Evolutionary conservation across 2,797 vertebrate genomes (phyloP), one percentile per base, ranked within the genome.

Genomic region (Cuniculus paca): DNA sequence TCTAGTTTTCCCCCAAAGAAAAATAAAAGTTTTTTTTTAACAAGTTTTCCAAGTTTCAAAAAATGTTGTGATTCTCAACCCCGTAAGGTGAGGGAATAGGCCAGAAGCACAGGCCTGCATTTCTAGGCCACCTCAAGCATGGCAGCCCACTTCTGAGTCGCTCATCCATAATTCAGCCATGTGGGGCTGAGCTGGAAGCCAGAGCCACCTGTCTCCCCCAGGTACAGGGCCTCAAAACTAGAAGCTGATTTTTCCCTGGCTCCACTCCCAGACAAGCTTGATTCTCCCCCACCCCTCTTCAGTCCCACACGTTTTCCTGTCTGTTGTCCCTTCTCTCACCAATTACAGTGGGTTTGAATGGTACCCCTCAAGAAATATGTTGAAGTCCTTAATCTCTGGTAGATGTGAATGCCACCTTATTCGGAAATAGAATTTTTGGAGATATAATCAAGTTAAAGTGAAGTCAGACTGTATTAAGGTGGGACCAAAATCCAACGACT

Each of bases 31-130:
- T 88, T 42, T 86, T 87, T 86, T 63, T 96, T 80, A 28, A 56
- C 42, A 84, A 91, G 80, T 75, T 96, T 96, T 95, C 83, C 80
- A 91, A 96, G 79, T 96, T 95, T 92, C 83, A 58, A 82, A 90
- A 96, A 93, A 93, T 78, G 91, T 75, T 72, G 6, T 72, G 48
- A 58, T 93, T 97, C 75, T 95, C 39, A 31, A 85, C 52, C 75
- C 83, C 52, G 77, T 36, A 89, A 95, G 56, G 87, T 95, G 83
- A 97, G 75, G 45, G 65, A 84, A 52, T 45, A 58, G 12, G 83
- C 68, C 80, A 83, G 75, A 61, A 95, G 80, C 56, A 26, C 26
- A 22, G 63, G 12, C 28, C 20, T 72, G 81, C 28, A 1, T 97
- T 93, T 91, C 90, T 75, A 96, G 95, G 80, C 68, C 54, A 60